Conservation (phyloP, 2,797 vertebrate genomes). For the Gymnoscopelus braueri region DNA sequence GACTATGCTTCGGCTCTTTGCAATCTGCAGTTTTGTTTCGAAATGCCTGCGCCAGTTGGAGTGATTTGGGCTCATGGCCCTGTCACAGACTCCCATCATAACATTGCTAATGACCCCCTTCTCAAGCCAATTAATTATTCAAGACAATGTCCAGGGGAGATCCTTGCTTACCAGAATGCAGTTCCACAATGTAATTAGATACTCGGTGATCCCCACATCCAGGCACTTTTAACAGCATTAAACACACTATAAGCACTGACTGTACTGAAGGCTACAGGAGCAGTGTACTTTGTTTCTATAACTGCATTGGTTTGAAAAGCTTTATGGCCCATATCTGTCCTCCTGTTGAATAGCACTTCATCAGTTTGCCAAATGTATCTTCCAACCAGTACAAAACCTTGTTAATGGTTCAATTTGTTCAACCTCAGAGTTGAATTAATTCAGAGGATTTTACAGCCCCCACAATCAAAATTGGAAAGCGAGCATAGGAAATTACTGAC, state of each 20-base stretch:
- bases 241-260: background rate
- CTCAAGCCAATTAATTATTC: constrained; percentile 54
- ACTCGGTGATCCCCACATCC: background rate
- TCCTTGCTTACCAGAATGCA: constrained; percentile 37
- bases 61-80: constrained; percentile 4
- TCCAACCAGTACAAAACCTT: too few relatives aligned
- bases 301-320: too few relatives aligned
- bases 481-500: too few relatives aligned
- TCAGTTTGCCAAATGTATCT: too few relatives aligned
- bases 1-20: constrained; percentile 16
- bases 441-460: too few relatives aligned
- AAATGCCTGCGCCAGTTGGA: background rate
- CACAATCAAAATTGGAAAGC: too few relatives aligned
- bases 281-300: background rate
- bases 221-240: background rate
- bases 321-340: too few relatives aligned
- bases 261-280: background rate
- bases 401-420: too few relatives aligned
- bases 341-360: too few relatives aligned
- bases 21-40: constrained; percentile 37
- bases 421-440: too few relatives aligned
- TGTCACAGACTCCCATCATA: constrained; percentile 35
- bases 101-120: constrained; percentile 47
- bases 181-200: constrained; percentile 8
- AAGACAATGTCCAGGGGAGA: constrained; percentile 35